Conservation (phyloP, 1,140 invertebrate genomes). For the Atopsyche davidsoni region DNA sequence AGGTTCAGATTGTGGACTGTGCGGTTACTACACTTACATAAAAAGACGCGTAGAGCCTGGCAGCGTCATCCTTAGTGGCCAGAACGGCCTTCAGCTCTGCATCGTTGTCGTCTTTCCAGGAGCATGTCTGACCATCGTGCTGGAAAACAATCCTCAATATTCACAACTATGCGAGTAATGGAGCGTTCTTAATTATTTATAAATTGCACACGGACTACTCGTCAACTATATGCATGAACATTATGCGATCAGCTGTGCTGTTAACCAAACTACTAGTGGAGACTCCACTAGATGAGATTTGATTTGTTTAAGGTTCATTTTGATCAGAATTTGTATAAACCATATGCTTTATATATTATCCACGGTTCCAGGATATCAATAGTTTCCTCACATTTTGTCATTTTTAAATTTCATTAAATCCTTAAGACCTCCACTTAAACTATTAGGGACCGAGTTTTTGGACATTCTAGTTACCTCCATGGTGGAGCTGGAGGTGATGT, state of each 20-base stretch:
- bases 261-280: neutral
- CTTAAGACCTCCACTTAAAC: too few species aligned
- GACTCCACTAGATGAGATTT: too few species aligned
- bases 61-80: slow-evolving; percentile 4
- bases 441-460: neutral
- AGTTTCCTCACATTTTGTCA: neutral
- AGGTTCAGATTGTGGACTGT: neutral
- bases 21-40: slow-evolving; percentile 14
- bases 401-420: neutral
- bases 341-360: neutral
- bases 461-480: slow-evolving; percentile 12
- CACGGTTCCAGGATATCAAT: neutral
- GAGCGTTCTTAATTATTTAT: too few species aligned
- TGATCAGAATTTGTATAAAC: neutral
- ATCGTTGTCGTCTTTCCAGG: slow-evolving; percentile 2
- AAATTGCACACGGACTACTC: neutral
- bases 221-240: neutral
- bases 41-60: slow-evolving; percentile 3
- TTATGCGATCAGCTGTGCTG: neutral
- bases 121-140: neutral
- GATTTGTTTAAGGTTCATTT: neutral
- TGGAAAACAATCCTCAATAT: neutral
- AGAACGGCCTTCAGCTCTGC: neutral
- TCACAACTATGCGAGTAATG: neutral
- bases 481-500: slow-evolving; percentile 4